Evolutionary conservation across 2,113 vertebrate genomes (phyloP).

Genomic region (Heptranchias perlo): DNA sequence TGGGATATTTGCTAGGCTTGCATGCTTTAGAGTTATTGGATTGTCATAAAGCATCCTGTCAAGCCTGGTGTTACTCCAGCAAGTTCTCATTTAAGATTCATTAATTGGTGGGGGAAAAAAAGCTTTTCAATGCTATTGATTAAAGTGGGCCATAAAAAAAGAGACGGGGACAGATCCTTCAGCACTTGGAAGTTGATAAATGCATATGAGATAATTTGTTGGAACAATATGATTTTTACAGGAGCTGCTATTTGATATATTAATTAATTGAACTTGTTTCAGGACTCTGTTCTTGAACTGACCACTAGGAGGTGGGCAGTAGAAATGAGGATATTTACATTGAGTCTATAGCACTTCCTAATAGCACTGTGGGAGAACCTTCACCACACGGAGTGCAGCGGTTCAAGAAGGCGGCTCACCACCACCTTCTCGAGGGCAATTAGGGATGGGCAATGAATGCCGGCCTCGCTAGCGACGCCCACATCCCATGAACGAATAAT

Average conservation of each 20-base stretch:
- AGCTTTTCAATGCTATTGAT: not conserved
- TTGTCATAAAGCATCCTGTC: not conserved
- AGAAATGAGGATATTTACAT: not conserved
- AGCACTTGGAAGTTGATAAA: not conserved
- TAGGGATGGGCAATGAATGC: too few species aligned
- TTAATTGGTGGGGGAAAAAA: not conserved
- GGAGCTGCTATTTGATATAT: not conserved
- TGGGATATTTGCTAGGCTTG: conserved; percentile 15
- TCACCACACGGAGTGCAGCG: too few species aligned
- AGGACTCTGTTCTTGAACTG: not conserved
- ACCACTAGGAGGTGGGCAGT: not conserved
- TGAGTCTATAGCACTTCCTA: too few species aligned
- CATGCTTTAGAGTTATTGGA: not conserved
- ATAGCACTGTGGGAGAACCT: too few species aligned
- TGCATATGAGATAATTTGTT: conserved; percentile 21
- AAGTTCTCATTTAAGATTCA: not conserved
- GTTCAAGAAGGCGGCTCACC: too few species aligned
- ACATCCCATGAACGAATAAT: too few species aligned
- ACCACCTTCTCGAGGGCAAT: too few species aligned
- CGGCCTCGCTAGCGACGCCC: too few species aligned
- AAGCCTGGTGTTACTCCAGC: not conserved
- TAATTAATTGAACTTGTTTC: not conserved
- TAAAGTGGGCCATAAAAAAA: not conserved
- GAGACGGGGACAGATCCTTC: not conserved
- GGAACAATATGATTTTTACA: not conserved